A percentile compares a stretch with the other conserved stretches of the same genome.
These are phyloP conservation scores for Ceratina japonica DNA, from an alignment of 1,140 invertebrate species.

Conservation along the genomic window DNA sequence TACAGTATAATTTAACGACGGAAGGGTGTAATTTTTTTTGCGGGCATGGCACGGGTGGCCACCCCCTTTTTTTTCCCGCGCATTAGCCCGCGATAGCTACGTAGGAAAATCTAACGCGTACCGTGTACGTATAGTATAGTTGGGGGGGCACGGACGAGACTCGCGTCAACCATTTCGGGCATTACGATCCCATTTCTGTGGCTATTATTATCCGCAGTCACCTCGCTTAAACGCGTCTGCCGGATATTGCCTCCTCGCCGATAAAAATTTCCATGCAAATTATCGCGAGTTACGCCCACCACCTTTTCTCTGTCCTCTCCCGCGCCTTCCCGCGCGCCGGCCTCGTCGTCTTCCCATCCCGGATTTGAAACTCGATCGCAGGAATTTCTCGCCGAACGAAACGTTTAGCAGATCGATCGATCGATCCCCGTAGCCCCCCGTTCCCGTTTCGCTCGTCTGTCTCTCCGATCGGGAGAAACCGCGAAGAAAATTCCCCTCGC, in stretches of 20 bases:
- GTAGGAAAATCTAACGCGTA: conserved; percentile 45
- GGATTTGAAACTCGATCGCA: too few relatives aligned
- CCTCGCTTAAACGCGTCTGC: conserved; percentile 68
- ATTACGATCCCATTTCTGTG: conserved; percentile 58
- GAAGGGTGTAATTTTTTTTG: neutral
- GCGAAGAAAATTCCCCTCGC: too few relatives aligned
- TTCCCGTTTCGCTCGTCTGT: too few relatives aligned
- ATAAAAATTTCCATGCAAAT: conserved; percentile 73
- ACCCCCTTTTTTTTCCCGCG: conserved; percentile 9
- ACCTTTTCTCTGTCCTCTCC: conserved; percentile 27
- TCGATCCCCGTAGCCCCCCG: too few relatives aligned
- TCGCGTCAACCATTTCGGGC: conserved; percentile 51
- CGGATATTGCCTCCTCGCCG: conserved; percentile 68
- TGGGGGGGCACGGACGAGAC: conserved; percentile 45
- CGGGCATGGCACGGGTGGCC: conserved; percentile 50
- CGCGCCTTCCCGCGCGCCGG: too few relatives aligned
- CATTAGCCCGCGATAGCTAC: conserved; percentile 53
- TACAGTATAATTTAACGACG: conserved; percentile 54
- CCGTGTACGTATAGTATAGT: conserved; percentile 31
- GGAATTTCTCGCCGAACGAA: too few relatives aligned
- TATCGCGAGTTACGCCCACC: conserved; percentile 67
- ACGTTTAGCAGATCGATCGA: too few relatives aligned
- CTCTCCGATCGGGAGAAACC: too few relatives aligned
- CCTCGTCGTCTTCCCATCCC: too few relatives aligned
- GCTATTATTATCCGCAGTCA: conserved; percentile 64